A percentile compares a stretch with the other conserved stretches of the same genome.
Evolutionary conservation across 23 tunicate genomes (phyloP).

Genomic region (Styela plicata): DNA sequence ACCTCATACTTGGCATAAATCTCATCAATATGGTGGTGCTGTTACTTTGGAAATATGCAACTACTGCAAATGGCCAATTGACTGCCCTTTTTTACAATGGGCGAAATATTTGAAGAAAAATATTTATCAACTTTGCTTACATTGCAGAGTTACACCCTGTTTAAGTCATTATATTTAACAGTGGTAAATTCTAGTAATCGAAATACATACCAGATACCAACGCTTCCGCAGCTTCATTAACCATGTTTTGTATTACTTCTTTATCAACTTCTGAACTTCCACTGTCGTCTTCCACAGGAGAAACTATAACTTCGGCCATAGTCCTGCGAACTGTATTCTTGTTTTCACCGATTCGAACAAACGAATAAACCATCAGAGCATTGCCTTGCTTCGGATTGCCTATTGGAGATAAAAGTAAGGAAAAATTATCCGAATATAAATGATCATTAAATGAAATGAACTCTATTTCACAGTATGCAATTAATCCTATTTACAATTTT

Average conservation of each 20-base stretch:
- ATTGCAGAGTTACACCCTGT: too few species aligned
- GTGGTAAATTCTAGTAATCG: background rate
- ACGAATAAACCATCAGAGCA: background rate
- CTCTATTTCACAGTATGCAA: too few species aligned
- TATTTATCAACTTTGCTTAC: too few species aligned
- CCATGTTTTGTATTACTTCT: slow-evolving; percentile 14
- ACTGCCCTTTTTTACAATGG: too few species aligned
- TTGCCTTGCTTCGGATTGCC: background rate
- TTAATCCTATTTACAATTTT: too few species aligned
- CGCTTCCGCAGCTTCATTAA: slow-evolving; percentile 16
- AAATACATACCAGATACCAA: slow-evolving; percentile 4
- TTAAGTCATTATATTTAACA: too few species aligned
- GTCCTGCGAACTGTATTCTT: background rate
- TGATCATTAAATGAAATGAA: too few species aligned
- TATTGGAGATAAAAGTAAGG: background rate
- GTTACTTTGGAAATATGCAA: too few species aligned
- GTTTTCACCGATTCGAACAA: slow-evolving; percentile 24
- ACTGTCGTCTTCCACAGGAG: background rate
- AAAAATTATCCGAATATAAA: background rate
- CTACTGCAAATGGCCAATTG: too few species aligned
- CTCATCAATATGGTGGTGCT: too few species aligned
- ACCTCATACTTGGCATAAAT: too few species aligned
- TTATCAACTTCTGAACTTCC: background rate
- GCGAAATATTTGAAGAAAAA: too few species aligned
- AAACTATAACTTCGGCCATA: background rate